These are phyloP conservation scores for Dastarcus helophoroides DNA, from an alignment of 2,888 invertebrate genomes.

Conservation along the genomic window DNA sequence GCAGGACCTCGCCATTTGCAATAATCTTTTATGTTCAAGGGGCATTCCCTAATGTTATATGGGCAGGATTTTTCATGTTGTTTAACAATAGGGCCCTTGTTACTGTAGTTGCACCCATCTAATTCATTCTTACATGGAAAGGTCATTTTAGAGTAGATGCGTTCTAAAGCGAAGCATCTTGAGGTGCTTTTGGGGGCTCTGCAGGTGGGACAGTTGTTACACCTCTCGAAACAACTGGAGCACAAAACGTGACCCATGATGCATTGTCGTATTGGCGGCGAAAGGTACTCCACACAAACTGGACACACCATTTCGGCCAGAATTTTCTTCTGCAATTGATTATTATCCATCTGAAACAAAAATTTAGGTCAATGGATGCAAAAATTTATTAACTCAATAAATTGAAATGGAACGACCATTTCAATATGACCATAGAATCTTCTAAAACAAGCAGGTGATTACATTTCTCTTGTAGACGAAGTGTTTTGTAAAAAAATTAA, in stretches of 20 bases:
- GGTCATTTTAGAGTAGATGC: slow-evolving; percentile 6
- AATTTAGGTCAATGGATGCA: no score
- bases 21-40: slow-evolving; percentile 3
- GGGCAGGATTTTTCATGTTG: slow-evolving; percentile 6
- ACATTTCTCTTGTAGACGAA: no score
- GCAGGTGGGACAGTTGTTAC: slow-evolving; percentile 9
- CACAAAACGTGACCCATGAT: slow-evolving; percentile 9
- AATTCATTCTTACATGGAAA: slow-evolving; percentile 8
- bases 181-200: slow-evolving; percentile 7
- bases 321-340: no score
- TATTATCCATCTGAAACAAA: no score
- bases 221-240: slow-evolving; percentile 8
- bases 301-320: slow-evolving; percentile 10
- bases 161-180: slow-evolving; percentile 8
- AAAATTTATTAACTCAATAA: no score
- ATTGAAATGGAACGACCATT: no score
- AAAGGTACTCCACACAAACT: slow-evolving; percentile 9
- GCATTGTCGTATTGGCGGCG: slow-evolving; percentile 11
- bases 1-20: slow-evolving; percentile 7
- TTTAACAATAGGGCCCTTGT: slow-evolving; percentile 2
- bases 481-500: no score
- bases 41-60: slow-evolving; percentile 5
- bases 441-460: no score
- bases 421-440: no score
- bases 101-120: slow-evolving; percentile 6